Conservation (phyloP, 2,888 invertebrate genomes). For the Prosapia bicincta region DNA sequence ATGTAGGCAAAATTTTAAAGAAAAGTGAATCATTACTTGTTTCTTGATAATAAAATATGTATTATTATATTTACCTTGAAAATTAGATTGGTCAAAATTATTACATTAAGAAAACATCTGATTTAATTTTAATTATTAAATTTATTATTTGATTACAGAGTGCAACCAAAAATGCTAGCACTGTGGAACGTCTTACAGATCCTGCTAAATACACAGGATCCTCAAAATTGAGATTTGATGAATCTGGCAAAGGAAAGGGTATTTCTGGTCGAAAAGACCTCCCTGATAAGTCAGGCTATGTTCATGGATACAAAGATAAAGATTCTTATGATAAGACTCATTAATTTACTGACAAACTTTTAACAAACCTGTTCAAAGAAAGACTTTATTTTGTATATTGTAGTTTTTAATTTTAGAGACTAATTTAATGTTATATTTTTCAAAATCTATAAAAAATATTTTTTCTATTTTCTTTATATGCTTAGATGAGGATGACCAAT, state of each 20-base stretch:
- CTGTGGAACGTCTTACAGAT: conserved; percentile 76
- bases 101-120: neutral
- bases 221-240: conserved; percentile 82
- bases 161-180: conserved; percentile 35
- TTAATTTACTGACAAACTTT: conserved; percentile 8
- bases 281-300: conserved; percentile 72
- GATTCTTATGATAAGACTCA: conserved; percentile 66
- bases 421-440: neutral
- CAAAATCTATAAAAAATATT: neutral
- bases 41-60: no score
- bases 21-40: no score
- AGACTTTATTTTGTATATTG: neutral
- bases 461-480: no score
- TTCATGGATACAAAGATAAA: conserved; percentile 80
- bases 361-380: neutral
- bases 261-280: conserved; percentile 77
- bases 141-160: neutral
- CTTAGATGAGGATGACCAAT: no score
- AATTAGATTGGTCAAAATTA: no score
- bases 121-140: neutral
- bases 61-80: no score
- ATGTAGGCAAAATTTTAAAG: no score
- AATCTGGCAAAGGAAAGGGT: conserved; percentile 80
- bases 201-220: conserved; percentile 86
- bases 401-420: neutral